Percentiles rank a stretch among this genome's conserved stretches.
phyloP scores from a whole-genome alignment of 2,113 vertebrate genomes.

The Archilochus colubris region DNA sequence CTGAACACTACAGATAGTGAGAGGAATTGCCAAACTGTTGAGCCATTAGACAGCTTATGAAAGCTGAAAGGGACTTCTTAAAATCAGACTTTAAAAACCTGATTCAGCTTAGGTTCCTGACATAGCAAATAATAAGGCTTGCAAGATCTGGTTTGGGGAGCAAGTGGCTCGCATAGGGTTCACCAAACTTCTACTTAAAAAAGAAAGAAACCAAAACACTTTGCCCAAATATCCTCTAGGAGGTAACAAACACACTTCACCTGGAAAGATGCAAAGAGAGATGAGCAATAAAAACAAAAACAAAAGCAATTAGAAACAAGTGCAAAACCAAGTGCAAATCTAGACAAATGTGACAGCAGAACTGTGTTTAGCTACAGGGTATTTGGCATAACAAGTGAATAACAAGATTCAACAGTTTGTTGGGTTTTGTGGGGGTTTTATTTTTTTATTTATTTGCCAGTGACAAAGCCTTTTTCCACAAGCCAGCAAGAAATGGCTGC shows the following conservation, averaged over 20 bases:
- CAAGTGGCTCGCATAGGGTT: neutral
- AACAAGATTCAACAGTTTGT: neutral
- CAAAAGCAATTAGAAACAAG: neutral
- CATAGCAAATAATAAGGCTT: neutral
- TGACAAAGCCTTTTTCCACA: neutral
- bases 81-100: neutral
- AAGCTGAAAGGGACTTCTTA: neutral
- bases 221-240: neutral
- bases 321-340: neutral
- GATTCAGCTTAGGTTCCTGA: neutral
- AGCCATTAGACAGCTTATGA: neutral
- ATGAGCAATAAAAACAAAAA: neutral
- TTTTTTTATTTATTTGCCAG: neutral
- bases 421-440: neutral
- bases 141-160: neutral
- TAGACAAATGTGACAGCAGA: neutral
- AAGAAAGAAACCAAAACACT: neutral
- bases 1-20: fast-evolving
- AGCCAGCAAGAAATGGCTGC: neutral
- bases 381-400: neutral
- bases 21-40: neutral
- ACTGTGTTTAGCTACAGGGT: neutral
- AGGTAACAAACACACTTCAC: neutral
- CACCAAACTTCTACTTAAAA: neutral
- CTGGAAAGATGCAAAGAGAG: neutral